Base-by-base conservation (phyloP, 2,113 vertebrate genomes). In the Theropithecus gelada region DNA sequence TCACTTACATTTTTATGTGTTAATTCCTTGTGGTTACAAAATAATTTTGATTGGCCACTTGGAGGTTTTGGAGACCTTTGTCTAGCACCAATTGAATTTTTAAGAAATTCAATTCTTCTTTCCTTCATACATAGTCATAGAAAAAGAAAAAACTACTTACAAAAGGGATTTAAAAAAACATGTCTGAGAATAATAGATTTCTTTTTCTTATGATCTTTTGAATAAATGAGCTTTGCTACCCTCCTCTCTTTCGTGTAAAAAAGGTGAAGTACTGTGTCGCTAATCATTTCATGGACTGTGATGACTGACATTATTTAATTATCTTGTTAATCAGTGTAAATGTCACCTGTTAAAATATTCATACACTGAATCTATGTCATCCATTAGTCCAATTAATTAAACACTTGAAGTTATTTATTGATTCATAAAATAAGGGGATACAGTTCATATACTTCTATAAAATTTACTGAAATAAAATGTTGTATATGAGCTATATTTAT, bases 221-320 rank as follows among this genome's bases (percentile, higher is more conserved):
- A 91, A 81, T 70, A 89, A 70, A 91, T 6, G 57, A 78, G 6
- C 3, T 66, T 72, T 90, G 30, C 16, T 35, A 35, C 10, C 82
- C 35, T 75, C 10, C 2, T 92, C 30, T 3, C 8, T 84, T 92
- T 61, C 32, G 17, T 27, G 87, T 72, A 45, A 86, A 88, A 8
- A 5, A 4, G 14, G 43, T 93, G 32, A 75, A 89, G 17, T 30
- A 12, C 1, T n/a, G 10, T 82, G 64, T 17, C 68, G 35, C 96
- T 79, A 72, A 82, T 92, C 57, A 95, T 88, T 89, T 87, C 35
- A 92, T 86, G 85, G 38, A 40, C 66, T 55, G 14, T 55, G 43
- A 92, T 32, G 94, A 89, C 91, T 85, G 93, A 48, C 14, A 87
- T 86, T 82, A 30, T 97, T 97, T 90, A 97, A 89, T 90, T 92